Conservation (phyloP, 2,113 vertebrate genomes). For the Semicossyphus pulcher region DNA sequence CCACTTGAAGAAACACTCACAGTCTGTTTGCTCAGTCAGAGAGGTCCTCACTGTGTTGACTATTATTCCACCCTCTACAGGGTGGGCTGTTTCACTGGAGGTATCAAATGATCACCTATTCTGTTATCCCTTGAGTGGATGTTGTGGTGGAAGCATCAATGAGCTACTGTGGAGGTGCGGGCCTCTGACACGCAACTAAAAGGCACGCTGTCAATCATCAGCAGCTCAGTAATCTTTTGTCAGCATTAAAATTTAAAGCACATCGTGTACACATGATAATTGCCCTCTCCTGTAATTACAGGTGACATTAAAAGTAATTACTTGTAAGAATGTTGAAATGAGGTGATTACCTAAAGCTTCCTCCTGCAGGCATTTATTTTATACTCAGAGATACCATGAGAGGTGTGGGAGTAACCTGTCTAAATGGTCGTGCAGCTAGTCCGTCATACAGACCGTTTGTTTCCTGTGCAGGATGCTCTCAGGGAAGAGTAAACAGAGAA, state of each 20-base stretch:
- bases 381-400: background rate
- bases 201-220: constrained; percentile 62
- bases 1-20: constrained; percentile 71
- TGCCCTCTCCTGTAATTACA: constrained; percentile 32
- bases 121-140: constrained; percentile 65
- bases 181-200: constrained; percentile 50
- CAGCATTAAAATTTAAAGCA: constrained; percentile 6
- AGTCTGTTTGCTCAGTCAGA: constrained; percentile 68
- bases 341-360: too few species aligned
- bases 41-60: constrained; percentile 61
- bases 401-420: constrained; percentile 12
- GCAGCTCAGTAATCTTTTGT: constrained; percentile 34
- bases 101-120: constrained; percentile 77
- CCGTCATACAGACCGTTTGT: constrained; percentile 25
- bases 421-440: constrained; percentile 2
- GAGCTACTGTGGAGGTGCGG: constrained; percentile 65
- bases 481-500: constrained; percentile 35
- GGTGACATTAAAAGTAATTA: constrained; percentile 11
- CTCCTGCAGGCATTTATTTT: constrained; percentile 21
- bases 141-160: constrained; percentile 63
- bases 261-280: background rate
- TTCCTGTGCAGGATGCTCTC: constrained; percentile 31
- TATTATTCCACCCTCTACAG: constrained; percentile 74
- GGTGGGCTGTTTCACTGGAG: constrained; percentile 62
- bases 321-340: constrained; percentile 19